Evolutionary conservation across 2,888 invertebrate genomes (phyloP).

Genomic region (Drosophila buzzatii): DNA sequence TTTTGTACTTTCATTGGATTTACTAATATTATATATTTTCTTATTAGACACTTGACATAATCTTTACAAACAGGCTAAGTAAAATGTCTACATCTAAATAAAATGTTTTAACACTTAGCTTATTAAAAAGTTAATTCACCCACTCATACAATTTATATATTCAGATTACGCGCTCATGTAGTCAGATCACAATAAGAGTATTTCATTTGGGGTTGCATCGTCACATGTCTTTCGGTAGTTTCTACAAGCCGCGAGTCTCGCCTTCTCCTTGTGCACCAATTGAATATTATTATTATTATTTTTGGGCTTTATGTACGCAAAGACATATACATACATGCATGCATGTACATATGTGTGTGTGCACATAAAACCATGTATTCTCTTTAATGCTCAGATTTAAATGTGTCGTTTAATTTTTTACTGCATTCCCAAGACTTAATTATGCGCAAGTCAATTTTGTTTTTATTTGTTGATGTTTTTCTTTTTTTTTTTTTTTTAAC

Average conservation of each 20-base stretch:
- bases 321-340: not conserved
- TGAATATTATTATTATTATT: slow-evolving; percentile 24
- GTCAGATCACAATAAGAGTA: slow-evolving; percentile 3
- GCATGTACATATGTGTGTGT: not conserved
- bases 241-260: slow-evolving; percentile 5
- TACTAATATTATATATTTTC: too few relatives aligned
- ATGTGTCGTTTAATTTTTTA: slow-evolving; percentile 28
- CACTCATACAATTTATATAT: not conserved
- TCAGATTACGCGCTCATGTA: not conserved
- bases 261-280: slow-evolving; percentile 16
- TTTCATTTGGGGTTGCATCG: slow-evolving; percentile 2
- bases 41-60: too few relatives aligned
- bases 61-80: too few relatives aligned
- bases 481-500: not conserved
- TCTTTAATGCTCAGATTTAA: slow-evolving; percentile 20
- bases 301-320: slow-evolving; percentile 1
- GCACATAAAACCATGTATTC: slow-evolving; percentile 4
- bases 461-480: slow-evolving; percentile 1
- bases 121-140: not conserved
- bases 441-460: slow-evolving; percentile 11
- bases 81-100: too few relatives aligned
- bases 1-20: too few relatives aligned
- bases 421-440: slow-evolving; percentile 29
- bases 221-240: slow-evolving; percentile 12
- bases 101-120: not conserved